Evolutionary conservation across 2,888 invertebrate species (phyloP).

Genomic region (Cistogaster globosa): DNA sequence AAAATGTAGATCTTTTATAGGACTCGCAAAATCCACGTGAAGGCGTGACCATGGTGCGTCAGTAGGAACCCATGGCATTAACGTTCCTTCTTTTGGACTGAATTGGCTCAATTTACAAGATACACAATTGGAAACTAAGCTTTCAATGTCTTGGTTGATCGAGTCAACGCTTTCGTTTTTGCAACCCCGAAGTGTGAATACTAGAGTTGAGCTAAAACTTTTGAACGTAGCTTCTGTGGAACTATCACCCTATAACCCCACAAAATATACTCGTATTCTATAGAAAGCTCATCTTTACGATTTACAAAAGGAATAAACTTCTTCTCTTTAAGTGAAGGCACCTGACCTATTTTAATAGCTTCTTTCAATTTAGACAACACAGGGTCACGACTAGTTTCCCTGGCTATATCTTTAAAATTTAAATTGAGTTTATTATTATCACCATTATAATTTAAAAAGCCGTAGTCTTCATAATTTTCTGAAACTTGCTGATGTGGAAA

Average conservation of each 20-base stretch:
- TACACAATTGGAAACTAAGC: too few species aligned
- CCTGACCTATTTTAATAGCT: not conserved
- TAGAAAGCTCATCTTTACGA: not conserved
- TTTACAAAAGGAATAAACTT: not conserved
- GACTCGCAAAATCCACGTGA: too few species aligned
- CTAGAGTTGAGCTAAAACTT: too few species aligned
- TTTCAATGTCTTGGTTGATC: too few species aligned
- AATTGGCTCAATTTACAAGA: too few species aligned
- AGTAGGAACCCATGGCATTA: too few species aligned
- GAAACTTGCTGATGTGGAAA: conserved; percentile 2
- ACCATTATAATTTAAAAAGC: not conserved
- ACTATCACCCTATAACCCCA: not conserved
- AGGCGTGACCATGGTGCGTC: too few species aligned
- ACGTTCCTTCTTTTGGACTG: too few species aligned
- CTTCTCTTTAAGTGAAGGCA: not conserved
- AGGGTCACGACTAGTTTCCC: not conserved
- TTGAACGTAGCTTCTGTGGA: not conserved
- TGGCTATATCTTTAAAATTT: not conserved
- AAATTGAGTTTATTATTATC: not conserved
- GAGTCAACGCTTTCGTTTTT: too few species aligned
- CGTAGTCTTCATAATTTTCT: not conserved
- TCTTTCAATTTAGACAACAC: not conserved
- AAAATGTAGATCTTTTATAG: too few species aligned
- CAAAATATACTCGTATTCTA: not conserved
- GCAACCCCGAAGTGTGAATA: too few species aligned